Evolutionary conservation across 2,888 invertebrate genomes (phyloP), one percentile per base, ranked within the genome.

Genomic region (Ectemnius cavifrons): DNA sequence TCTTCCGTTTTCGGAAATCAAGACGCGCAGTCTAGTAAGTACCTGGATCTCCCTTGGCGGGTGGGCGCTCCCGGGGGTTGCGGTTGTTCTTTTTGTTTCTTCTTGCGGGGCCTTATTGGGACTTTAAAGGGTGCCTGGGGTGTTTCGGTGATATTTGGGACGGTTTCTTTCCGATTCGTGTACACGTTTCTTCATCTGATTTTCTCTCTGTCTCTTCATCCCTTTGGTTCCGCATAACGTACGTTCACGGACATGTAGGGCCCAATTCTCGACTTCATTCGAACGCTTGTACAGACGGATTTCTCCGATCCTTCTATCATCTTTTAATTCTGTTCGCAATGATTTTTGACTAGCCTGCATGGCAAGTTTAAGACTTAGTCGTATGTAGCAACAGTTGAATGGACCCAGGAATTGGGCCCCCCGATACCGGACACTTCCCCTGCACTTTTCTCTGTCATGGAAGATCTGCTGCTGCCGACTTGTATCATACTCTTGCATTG

Each of bases 1-100:
- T 95, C 95, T 89, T 95, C 96, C 87, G 97, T 97, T 86, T 97
- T 97, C 92, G 97, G 96, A 91, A 94, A 93, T 92, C 90, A 90
- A 83, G 90, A 91, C 59, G 87, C 87, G 68, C 89, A 90, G 76
- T 75, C 89, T 71, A 85, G 91, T 91, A 84, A 91, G 90, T 90
- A 77, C 67, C 63, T 52, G 46, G 71, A 49, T 28, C 23, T 2
- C 56, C 8, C 4, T 37, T 61, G 37, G 37, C 37, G 37, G 37
- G 37, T 37, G 37, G 37, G 37, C 37, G 37, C 11, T 37, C 37
- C 37, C 37, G 37, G 11, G 37, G 8, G 37, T 37, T 37, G 8
- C 37, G 37, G 23, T 23, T 23, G 20, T 2, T 20, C 20, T 20
- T 20, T 20, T 37, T 6, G n/a, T 37, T 37, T 6, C 1, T 6